Conservation (phyloP, 2,113 vertebrate species). For the Gnathonemus longibarbis region DNA sequence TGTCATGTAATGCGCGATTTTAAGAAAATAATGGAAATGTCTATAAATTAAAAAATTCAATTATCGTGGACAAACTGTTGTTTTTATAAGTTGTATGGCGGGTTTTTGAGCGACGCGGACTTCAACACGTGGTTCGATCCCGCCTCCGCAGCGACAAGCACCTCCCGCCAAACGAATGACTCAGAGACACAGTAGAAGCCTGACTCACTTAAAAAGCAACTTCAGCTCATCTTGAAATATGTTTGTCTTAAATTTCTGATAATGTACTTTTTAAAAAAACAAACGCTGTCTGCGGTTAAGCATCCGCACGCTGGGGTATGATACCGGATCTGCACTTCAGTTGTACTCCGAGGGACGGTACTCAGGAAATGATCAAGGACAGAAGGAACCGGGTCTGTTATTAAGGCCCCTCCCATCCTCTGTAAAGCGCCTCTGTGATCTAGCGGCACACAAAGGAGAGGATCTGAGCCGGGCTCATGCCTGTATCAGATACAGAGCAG, state of each 20-base stretch:
- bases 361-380: constrained; percentile 15
- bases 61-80: background rate
- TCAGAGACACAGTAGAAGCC: background rate
- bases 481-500: background rate
- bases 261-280: background rate
- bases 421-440: constrained; percentile 20
- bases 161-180: background rate
- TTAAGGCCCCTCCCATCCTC: background rate
- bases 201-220: background rate
- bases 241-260: background rate
- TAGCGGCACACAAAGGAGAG: constrained; percentile 13
- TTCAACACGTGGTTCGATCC: background rate
- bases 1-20: background rate
- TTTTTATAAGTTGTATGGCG: background rate
- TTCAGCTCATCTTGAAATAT: background rate
- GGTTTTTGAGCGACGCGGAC: background rate
- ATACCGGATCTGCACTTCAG: constrained; percentile 5
- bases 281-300: background rate
- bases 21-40: background rate
- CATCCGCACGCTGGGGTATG: background rate
- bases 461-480: background rate
- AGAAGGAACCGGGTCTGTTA: background rate
- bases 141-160: background rate
- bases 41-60: background rate
- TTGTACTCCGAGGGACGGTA: background rate